Evolutionary conservation across 2,888 invertebrate genomes (phyloP), one percentile per base, ranked within the genome.

Genomic region (Crocallis elinguaria): DNA sequence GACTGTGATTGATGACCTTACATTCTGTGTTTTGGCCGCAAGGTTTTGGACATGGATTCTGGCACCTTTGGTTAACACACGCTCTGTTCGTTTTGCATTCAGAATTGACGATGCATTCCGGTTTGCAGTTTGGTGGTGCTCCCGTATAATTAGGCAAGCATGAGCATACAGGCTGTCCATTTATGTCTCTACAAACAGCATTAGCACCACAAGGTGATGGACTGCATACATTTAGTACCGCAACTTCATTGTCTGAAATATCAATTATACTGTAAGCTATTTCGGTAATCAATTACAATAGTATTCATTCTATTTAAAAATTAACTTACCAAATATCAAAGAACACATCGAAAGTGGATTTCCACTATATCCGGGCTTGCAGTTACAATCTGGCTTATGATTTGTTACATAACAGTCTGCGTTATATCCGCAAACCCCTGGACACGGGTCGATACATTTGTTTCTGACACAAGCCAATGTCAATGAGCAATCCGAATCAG

Each of bases 121-220:
- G 93, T 60, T 92, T 92, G 70, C 93, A 93, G 60, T 88, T 90
- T 36, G 93, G 94, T 35, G 94, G 95, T 60, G 92, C 92, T 39
- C 95, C 95, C 49, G 94, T 89, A 66, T 94, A 94, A 68, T 93
- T 93, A 6, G 93, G 89, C 39, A 94, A 83, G 74, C 96, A 96
- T 25, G 95, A 94, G 75, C 96, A 96, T 33, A 95, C 93, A 0
- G 94, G 94, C 79, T 95, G 94, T 38, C 87, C 92, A 69, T 95
- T 95, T 29, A 94, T 79, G 82, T 95, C 95, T 60, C 93, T 93
- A 75, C 96, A 97, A 62, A 95, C 93, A 6, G 96, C 93, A 79
- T 95, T 95, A 0, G 86, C 66, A 27, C 95, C 96, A 82, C 96
- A 96, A 5, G 94, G 93, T 1, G 95, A 94, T 36, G 96, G 96